These are phyloP conservation scores for Scolopax mira DNA, from an alignment of 2,113 vertebrate species.

Conservation along the genomic window DNA sequence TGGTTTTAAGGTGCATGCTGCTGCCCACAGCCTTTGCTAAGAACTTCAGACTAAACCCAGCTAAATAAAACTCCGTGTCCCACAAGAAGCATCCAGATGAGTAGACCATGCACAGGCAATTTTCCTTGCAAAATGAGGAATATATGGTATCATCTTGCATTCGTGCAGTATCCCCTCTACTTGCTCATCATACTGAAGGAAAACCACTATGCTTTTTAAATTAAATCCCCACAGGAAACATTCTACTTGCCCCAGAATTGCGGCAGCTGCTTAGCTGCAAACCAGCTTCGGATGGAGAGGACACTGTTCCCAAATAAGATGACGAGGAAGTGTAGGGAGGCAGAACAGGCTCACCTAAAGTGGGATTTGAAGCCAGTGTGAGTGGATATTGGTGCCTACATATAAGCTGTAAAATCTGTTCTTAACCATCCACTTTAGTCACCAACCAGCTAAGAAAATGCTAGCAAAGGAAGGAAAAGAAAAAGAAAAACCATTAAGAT, in stretches of 20 bases:
- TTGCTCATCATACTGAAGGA: background rate
- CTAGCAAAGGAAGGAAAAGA: background rate
- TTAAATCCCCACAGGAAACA: background rate
- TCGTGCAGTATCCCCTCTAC: background rate
- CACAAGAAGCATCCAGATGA: background rate
- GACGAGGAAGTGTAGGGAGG: background rate
- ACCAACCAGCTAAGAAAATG: background rate
- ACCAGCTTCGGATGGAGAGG: background rate
- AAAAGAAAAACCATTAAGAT: background rate
- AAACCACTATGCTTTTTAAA: background rate
- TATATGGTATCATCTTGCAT: background rate
- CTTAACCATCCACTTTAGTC: background rate
- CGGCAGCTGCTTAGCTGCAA: background rate
- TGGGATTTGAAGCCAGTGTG: background rate
- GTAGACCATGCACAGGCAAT: background rate
- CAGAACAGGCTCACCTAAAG: background rate
- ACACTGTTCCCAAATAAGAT: background rate
- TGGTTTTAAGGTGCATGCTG: background rate
- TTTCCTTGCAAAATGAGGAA: background rate
- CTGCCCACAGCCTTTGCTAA: background rate
- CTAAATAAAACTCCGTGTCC: background rate
- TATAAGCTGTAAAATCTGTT: background rate
- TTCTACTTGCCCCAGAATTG: background rate
- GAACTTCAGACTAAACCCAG: background rate
- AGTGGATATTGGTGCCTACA: background rate